Evolutionary conservation across 2,888 invertebrate genomes (phyloP), one percentile per base, ranked within the genome.

Genomic region (Harpagoxenus sublaevis): DNA sequence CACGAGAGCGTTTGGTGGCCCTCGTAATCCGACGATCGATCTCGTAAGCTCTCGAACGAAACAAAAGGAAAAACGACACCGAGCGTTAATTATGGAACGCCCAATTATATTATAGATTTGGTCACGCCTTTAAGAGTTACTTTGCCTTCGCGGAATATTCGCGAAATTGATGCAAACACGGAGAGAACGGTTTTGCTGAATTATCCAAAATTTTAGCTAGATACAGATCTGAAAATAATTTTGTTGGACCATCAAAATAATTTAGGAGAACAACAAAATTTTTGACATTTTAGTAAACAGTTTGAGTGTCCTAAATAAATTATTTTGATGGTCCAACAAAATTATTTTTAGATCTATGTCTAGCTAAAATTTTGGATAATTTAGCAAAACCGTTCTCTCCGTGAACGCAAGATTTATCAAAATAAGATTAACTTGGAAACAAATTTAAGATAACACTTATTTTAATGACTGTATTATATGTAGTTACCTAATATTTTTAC

Each of bases 1-100:
- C 42, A 71, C 51, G 45, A 42, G 73, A 84, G 74, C 77, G 81
- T 89, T 89, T 66, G 70, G 84, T 84, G 83, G 62, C 45, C 51
- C 60, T 42, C 66, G 78, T 78, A 78, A 84, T 75, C 78, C 78
- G 45, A 71, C 74, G 71, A 84, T 84, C 84, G 71, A 73, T 84
- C 65, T 73, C 57, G 73, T 83, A 83, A 70, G 68, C 66, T 68
- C 83, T 66, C 57, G 62, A 83, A 68, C 35, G 82, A 79, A 78
- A 84, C 84, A 78, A 68, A 79, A 70, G 51, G 70, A 79, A 51
- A 62, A 82, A 79, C 62, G 57, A 51, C 65, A 77, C 28, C 9
- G 78, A 15, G 23, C 79, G 70, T 79, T 79, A 79, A 79, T 79
- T 60, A 70, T 60, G 60, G 8, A 60, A 48, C 48, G 70, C 35